Percentiles rank a stretch among this genome's conserved stretches.
These are phyloP conservation scores for Drosophila sp. DNA, from an alignment of 1,140 invertebrate genomes.

Conservation along the genomic window DNA sequence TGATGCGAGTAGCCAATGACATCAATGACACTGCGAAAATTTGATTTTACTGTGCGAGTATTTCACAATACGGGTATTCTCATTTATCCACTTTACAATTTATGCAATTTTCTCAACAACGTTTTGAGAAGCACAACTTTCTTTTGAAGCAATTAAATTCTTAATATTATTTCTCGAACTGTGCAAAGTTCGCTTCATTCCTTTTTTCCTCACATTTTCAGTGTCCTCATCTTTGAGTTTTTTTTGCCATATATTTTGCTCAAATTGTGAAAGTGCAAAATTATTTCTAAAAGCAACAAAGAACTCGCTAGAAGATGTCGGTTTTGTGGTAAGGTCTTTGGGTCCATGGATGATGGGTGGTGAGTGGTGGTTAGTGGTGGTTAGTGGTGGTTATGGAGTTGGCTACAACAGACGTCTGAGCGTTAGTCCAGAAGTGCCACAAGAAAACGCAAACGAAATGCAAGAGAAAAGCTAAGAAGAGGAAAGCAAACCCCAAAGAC, in stretches of 20 bases:
- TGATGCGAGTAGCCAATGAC: conserved; percentile 19
- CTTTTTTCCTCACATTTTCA: conserved; percentile 7
- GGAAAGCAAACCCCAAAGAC: conserved; percentile 8
- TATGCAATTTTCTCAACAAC: conserved; percentile 32
- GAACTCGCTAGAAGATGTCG: background rate
- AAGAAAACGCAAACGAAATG: conserved; percentile 19
- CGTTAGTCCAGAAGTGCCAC: conserved; percentile 43
- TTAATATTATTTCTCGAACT: conserved; percentile 58
- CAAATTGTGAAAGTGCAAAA: conserved; percentile 47
- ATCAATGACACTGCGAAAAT: conserved; percentile 55
- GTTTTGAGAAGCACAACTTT: conserved; percentile 25
- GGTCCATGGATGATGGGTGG: background rate
- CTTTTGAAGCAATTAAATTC: conserved; percentile 65
- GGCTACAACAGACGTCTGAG: conserved; percentile 26
- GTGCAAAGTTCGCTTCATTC: conserved; percentile 55
- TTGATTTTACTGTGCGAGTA: conserved; percentile 12
- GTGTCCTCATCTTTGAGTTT: conserved; percentile 34
- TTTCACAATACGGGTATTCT: conserved; percentile 22
- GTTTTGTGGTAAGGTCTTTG: conserved; percentile 9
- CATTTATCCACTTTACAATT: conserved; percentile 29
- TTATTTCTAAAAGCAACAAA: conserved; percentile 44
- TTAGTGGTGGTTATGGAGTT: background rate
- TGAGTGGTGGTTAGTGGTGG: background rate
- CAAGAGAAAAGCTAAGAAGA: conserved; percentile 7
- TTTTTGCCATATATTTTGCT: conserved; percentile 48